Evolutionary conservation across 23 tunicate genomes (phyloP).

Genomic region (Diplosoma virens): DNA sequence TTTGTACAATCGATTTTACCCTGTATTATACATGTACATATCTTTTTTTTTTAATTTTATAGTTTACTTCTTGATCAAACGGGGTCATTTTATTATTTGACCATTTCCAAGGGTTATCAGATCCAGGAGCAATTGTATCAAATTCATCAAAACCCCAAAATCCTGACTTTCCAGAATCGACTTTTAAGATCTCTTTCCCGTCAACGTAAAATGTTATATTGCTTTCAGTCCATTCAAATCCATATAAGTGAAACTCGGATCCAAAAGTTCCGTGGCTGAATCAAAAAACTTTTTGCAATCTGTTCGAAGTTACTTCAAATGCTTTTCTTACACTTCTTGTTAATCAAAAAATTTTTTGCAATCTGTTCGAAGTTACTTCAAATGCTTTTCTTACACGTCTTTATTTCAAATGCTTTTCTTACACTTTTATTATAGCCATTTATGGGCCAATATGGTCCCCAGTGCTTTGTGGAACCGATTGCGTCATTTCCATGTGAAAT

Average conservation of each 20-base stretch:
- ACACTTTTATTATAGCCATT: constrained; percentile 80
- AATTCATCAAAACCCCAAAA: constrained; percentile 82
- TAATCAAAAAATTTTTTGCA: too few relatives aligned
- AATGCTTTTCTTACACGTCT: too few relatives aligned
- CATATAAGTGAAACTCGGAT: constrained; percentile 52
- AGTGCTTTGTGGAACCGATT: constrained; percentile 82
- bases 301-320: too few relatives aligned
- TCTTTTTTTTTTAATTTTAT: too few relatives aligned
- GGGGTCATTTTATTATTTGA: constrained; percentile 69
- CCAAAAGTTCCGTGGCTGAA: constrained; percentile 52
- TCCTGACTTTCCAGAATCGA: constrained; percentile 72
- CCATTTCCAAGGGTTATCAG: constrained; percentile 75
- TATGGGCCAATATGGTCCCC: constrained; percentile 95
- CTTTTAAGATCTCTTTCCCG: constrained; percentile 16
- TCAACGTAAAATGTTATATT: constrained; percentile 57
- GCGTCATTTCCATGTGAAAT: constrained; percentile 85
- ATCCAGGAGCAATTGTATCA: constrained; percentile 51
- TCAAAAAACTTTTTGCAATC: too few relatives aligned
- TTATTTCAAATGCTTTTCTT: constrained; percentile 18
- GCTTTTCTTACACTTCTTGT: too few relatives aligned
- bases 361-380: too few relatives aligned
- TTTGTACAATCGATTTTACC: too few relatives aligned
- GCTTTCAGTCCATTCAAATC: constrained; percentile 66
- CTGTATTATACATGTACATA: too few relatives aligned
- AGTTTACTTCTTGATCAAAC: constrained; percentile 72